A percentile compares a stretch with the other conserved stretches of the same genome.
Conservation (phyloP, 2,113 vertebrate genomes). For the Cnemophilus loriae region DNA sequence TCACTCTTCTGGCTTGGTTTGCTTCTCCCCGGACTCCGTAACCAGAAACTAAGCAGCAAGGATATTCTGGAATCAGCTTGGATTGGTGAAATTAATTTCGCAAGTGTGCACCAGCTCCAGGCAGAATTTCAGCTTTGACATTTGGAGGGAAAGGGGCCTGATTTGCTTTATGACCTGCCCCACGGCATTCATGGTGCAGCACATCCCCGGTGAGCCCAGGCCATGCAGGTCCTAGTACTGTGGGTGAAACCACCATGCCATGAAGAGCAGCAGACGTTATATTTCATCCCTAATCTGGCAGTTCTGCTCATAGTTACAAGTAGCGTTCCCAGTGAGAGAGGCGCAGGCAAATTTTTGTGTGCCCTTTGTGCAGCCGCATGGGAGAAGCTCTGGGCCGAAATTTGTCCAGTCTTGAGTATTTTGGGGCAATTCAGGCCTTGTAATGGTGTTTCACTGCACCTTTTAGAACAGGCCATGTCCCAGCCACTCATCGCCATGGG, state of each 20-base stretch:
- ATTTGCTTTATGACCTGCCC: neutral
- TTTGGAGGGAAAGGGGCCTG: neutral
- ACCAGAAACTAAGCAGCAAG: neutral
- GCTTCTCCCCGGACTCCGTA: neutral
- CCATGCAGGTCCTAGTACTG: neutral
- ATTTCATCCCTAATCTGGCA: neutral
- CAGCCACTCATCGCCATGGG: neutral
- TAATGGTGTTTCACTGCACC: neutral
- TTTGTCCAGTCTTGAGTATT: neutral
- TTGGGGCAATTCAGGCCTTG: neutral
- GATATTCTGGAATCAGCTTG: neutral
- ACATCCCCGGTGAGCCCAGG: rapidly evolving
- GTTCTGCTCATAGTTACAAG: neutral
- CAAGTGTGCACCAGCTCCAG: neutral
- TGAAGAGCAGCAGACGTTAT: neutral
- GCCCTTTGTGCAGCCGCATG: rapidly evolving
- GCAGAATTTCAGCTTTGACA: neutral
- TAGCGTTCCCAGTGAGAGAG: neutral
- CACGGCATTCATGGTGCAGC: rapidly evolving
- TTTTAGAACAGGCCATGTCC: neutral
- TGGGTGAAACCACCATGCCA: neutral
- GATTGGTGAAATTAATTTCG: neutral
- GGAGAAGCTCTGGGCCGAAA: neutral
- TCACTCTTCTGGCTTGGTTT: neutral
- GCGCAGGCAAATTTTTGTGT: neutral